Percentiles rank a stretch among this genome's conserved stretches.
Evolutionary conservation across 2,797 vertebrate species (phyloP).

Genomic region (Coranthus polyacanthus): DNA sequence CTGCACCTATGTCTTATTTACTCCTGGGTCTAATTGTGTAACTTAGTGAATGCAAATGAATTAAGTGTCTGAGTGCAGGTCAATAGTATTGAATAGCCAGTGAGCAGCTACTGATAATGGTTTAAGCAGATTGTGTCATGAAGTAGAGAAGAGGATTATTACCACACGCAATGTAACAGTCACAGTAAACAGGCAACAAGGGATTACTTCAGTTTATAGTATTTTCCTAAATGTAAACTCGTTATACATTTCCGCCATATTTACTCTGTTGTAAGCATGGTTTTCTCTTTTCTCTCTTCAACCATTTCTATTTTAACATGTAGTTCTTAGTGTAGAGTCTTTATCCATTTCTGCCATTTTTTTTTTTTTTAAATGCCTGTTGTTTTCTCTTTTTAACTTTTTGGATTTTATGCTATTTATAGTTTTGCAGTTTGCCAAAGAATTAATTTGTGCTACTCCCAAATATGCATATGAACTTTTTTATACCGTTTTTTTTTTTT

Average conservation of each 20-base stretch:
- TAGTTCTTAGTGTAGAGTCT: too few relatives aligned
- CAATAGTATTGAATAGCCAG: slow-evolving; percentile 77
- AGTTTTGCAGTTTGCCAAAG: not conserved
- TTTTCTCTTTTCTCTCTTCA: too few relatives aligned
- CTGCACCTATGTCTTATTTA: slow-evolving; percentile 54
- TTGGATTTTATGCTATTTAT: too few relatives aligned
- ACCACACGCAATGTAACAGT: slow-evolving; percentile 7
- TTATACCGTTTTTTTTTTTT: not conserved
- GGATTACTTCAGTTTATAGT: slow-evolving; percentile 14
- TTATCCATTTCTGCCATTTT: too few relatives aligned
- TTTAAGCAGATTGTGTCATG: slow-evolving; percentile 59
- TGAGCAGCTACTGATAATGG: slow-evolving; percentile 75
- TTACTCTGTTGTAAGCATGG: too few relatives aligned
- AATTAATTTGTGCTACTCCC: not conserved
- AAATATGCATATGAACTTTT: too few relatives aligned
- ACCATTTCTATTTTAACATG: too few relatives aligned
- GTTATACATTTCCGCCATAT: too few relatives aligned
- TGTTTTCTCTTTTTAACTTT: too few relatives aligned
- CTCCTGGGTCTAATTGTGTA: slow-evolving; percentile 51
- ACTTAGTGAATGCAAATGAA: slow-evolving; percentile 41
- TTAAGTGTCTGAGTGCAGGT: slow-evolving; percentile 52
- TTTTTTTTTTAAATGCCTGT: too few relatives aligned
- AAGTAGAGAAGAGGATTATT: slow-evolving; percentile 45
- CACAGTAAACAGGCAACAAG: not conserved
- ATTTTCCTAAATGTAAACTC: not conserved